A percentile compares a stretch with the other conserved stretches of the same genome.
Conservation (phyloP, 2,113 vertebrate species). For the Entosphenus tridentatus region DNA sequence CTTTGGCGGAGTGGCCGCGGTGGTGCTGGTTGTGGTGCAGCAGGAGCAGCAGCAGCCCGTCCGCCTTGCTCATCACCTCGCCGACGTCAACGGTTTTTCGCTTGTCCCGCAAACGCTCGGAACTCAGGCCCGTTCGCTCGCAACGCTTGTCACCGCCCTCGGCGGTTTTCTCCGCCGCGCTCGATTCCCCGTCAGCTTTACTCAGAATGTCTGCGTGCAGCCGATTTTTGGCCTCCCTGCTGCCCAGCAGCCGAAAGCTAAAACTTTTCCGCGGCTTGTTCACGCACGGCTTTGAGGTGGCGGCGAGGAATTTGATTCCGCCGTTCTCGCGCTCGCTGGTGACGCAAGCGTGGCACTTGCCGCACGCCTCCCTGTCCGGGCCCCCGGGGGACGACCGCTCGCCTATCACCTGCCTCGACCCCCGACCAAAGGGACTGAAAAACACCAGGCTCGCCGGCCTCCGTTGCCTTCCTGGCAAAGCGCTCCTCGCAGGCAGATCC, state of each 20-base stretch:
- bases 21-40: not conserved
- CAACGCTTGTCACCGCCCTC: not conserved
- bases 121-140: not conserved
- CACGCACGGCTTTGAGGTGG: no score
- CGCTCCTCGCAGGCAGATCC: no score
- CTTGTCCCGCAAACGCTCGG: not conserved
- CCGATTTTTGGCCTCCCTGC: not conserved
- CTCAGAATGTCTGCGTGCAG: not conserved
- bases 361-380: no score
- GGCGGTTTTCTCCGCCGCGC: not conserved
- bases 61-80: not conserved
- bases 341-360: no score
- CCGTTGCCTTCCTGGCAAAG: no score
- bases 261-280: not conserved
- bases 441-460: no score
- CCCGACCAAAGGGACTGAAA: no score
- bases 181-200: slow-evolving; percentile 1
- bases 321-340: no score
- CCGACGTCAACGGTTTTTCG: not conserved
- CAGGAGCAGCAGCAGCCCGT: not conserved
- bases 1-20: not conserved
- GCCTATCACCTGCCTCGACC: no score
- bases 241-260: slow-evolving; percentile 3
- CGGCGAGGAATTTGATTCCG: no score
- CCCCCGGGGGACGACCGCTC: no score